phyloP scores from a whole-genome alignment of 2,888 invertebrate species.

The Chloroclystis v-ata region DNA sequence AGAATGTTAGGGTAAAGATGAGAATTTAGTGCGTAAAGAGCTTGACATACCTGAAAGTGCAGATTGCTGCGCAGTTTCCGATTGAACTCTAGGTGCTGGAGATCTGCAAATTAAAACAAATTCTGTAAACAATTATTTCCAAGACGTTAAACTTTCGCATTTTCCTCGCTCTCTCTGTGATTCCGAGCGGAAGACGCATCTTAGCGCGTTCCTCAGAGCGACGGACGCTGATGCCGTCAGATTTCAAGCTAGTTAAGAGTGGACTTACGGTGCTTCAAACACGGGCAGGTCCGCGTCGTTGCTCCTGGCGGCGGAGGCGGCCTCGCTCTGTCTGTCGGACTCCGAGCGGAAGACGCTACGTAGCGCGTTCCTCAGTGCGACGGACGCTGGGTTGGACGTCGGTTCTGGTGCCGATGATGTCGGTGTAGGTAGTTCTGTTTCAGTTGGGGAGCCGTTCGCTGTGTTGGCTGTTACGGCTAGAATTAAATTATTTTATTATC shows the following conservation, averaged over 20 bases:
- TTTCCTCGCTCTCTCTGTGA: neutral
- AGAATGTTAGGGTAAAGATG: no score
- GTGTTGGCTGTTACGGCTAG: slow-evolving; percentile 37
- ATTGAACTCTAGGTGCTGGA: slow-evolving; percentile 58
- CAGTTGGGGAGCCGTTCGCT: slow-evolving; percentile 56
- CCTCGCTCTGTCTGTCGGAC: slow-evolving; percentile 36
- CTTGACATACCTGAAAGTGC: slow-evolving; percentile 51
- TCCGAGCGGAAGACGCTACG: slow-evolving; percentile 63
- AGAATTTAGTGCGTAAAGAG: no score
- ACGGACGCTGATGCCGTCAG: no score
- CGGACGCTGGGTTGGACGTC: slow-evolving; percentile 49
- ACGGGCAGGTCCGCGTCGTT: slow-evolving; percentile 1
- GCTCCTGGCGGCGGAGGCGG: slow-evolving; percentile 23
- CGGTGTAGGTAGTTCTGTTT: slow-evolving; percentile 65
- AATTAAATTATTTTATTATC: neutral
- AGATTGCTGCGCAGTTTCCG: slow-evolving; percentile 57
- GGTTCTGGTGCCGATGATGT: slow-evolving; percentile 61
- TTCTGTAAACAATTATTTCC: no score
- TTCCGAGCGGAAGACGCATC: no score
- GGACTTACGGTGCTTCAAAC: no score
- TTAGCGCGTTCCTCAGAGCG: no score
- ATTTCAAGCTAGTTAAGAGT: no score
- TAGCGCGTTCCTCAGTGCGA: slow-evolving; percentile 64
- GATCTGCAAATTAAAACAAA: slow-evolving; percentile 36
- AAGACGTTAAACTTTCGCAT: no score